These are phyloP conservation scores for Strix uralensis DNA, from an alignment of 2,113 vertebrate genomes.

Conservation along the genomic window DNA sequence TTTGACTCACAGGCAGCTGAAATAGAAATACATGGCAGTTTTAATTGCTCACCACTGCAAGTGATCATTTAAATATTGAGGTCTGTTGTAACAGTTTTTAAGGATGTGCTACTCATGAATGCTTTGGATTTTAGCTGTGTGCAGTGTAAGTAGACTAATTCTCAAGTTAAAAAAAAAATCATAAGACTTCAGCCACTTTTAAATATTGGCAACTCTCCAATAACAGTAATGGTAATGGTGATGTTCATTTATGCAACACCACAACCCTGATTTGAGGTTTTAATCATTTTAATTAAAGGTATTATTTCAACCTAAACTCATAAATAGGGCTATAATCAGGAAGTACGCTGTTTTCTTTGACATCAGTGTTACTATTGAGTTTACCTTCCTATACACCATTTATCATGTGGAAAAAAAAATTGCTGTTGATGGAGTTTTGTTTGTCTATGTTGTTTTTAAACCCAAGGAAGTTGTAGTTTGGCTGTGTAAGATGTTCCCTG, in stretches of 20 bases:
- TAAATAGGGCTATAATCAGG: background rate
- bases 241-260: constrained; percentile 27
- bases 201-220: constrained; percentile 30
- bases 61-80: constrained; percentile 55
- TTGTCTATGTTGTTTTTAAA: background rate
- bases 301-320: constrained; percentile 8
- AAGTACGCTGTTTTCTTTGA: background rate
- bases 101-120: background rate
- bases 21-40: constrained; percentile 18
- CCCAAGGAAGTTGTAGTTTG: background rate
- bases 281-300: constrained; percentile 58
- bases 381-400: background rate
- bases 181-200: constrained; percentile 35
- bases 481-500: background rate
- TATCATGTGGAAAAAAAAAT: background rate
- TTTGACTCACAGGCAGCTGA: constrained; percentile 21
- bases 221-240: constrained; percentile 7
- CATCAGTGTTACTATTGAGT: background rate
- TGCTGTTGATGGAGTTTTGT: background rate
- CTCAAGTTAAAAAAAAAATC: background rate
- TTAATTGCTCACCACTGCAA: constrained; percentile 35
- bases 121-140: background rate
- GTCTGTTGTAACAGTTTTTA: constrained; percentile 20
- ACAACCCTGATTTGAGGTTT: constrained; percentile 28
- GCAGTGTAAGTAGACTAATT: background rate